phyloP scores from a whole-genome alignment of 1,140 invertebrate species.

The Homarus americanus region DNA sequence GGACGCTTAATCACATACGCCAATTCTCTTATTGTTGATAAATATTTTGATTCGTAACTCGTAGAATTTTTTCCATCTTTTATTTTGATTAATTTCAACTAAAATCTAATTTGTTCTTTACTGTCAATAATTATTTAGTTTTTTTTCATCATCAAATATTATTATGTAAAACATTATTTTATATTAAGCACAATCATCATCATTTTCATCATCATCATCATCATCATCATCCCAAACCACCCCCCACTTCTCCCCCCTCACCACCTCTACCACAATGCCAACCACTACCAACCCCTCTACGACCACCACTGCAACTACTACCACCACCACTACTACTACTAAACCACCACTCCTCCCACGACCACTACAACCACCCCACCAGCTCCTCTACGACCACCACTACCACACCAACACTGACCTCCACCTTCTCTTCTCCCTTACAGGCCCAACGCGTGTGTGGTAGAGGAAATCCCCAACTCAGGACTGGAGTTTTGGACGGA shows the following conservation, averaged over 20 bases:
- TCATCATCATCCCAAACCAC: too few species aligned
- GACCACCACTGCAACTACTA: not conserved
- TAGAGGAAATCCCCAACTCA: constrained; percentile 79
- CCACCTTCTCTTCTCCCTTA: not conserved
- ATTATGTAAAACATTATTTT: too few species aligned
- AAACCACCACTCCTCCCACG: not conserved
- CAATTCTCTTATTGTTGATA: too few species aligned
- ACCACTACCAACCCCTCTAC: not conserved
- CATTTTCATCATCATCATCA: too few species aligned
- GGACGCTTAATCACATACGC: too few species aligned
- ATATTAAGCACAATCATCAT: too few species aligned
- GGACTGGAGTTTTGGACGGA: constrained; percentile 79
- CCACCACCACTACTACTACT: not conserved
- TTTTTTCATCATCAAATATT: too few species aligned
- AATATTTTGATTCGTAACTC: too few species aligned
- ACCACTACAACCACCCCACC: not conserved
- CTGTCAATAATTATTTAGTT: too few species aligned
- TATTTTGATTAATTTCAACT: too few species aligned
- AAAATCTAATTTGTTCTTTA: too few species aligned
- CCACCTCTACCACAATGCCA: not conserved
- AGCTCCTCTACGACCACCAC: not conserved
- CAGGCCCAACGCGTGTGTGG: constrained; percentile 80
- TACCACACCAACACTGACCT: not conserved
- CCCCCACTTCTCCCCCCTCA: not conserved
- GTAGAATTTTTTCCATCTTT: too few species aligned